Conservation (phyloP, 2,113 vertebrate genomes). For the Haemorhous mexicanus region DNA sequence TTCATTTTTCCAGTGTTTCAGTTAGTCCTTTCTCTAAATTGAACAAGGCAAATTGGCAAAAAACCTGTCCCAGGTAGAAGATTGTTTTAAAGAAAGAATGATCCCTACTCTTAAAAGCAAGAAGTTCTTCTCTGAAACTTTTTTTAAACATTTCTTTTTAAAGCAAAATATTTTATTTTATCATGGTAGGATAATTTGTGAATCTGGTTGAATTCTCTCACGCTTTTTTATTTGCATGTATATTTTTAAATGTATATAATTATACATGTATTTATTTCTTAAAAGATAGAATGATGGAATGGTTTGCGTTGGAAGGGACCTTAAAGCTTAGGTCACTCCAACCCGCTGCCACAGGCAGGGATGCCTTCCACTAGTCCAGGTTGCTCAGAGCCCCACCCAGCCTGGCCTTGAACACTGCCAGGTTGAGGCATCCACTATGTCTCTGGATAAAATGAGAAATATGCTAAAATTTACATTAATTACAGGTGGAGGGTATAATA, state of each 20-base stretch:
- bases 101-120: background rate
- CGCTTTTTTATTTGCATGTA: background rate
- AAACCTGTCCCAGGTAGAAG: accelerated
- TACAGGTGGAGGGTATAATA: background rate
- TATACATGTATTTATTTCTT: background rate
- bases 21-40: background rate
- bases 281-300: background rate
- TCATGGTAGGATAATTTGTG: background rate
- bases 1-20: background rate
- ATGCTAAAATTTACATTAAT: background rate
- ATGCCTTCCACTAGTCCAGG: too few relatives aligned
- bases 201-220: background rate
- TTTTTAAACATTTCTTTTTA: background rate
- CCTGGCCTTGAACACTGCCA: background rate
- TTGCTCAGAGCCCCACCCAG: background rate
- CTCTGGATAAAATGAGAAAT: background rate
- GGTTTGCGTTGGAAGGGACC: background rate
- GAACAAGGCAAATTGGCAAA: background rate
- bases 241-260: background rate
- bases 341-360: background rate
- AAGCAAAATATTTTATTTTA: background rate
- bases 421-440: background rate
- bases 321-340: background rate
- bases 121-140: background rate
- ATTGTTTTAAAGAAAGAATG: background rate